Conservation (phyloP, 2,113 vertebrate genomes). For the Patagioenas fasciata region DNA sequence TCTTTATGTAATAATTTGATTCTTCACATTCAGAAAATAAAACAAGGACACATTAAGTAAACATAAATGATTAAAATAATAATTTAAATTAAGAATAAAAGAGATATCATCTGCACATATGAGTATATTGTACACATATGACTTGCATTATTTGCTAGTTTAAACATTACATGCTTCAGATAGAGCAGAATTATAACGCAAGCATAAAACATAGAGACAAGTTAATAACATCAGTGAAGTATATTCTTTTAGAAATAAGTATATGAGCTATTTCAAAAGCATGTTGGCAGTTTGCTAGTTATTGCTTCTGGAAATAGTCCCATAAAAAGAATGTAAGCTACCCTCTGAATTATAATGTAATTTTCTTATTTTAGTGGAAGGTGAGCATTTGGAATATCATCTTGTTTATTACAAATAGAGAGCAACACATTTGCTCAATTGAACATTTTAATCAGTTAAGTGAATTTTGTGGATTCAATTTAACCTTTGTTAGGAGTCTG, state of each 20-base stretch:
- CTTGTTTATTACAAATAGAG: background rate
- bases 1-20: background rate
- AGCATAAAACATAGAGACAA: background rate
- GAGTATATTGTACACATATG: background rate
- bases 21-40: background rate
- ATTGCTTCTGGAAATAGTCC: slow-evolving; percentile 35
- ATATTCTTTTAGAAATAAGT: slow-evolving; percentile 16
- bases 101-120: background rate
- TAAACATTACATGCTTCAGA: background rate
- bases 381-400: slow-evolving; percentile 9
- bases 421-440: background rate
- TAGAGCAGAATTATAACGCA: background rate
- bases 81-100: background rate
- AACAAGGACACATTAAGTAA: background rate
- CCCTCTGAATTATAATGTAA: slow-evolving; percentile 41
- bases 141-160: background rate
- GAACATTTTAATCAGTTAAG: slow-evolving; percentile 34
- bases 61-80: background rate
- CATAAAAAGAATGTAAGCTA: slow-evolving; percentile 33
- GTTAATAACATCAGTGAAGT: slow-evolving; percentile 20
- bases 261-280: slow-evolving; percentile 26
- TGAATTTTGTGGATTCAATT: background rate
- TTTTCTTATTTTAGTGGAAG: slow-evolving; percentile 44
- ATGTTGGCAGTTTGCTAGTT: slow-evolving; percentile 24
- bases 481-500: background rate